Evolutionary conservation across 2,888 invertebrate genomes (phyloP), one percentile per base, ranked within the genome.

Genomic region (Galerucella nymphaeae): DNA sequence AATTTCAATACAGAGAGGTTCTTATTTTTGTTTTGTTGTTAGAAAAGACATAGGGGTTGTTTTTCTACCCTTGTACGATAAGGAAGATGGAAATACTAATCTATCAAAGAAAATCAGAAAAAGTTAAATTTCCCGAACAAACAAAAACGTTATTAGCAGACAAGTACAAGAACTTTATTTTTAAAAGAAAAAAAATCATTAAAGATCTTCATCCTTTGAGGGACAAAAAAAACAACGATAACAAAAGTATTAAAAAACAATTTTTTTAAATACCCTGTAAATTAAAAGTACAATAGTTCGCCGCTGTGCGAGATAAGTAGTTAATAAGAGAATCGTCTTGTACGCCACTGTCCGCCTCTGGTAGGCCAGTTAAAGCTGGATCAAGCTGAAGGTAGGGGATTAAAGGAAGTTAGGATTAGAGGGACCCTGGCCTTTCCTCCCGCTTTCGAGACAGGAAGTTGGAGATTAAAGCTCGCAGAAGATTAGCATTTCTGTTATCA

Each of bases 331-430:
- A 16, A 53, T 63, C 55, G 13, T 23, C n/a, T 53, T 13, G 55
- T n/a, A 75, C 78, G 77, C 77, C 76, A 78, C 76, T 77, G 76
- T 63, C 63, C 73, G 72, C 75, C 79, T 80, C 83, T 82, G 83
- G 84, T 83, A 84, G 86, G 84, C 84, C 83, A 84, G 85, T 84
- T 86, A 85, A 86, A 86, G 86, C 87, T 85, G 86, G 87, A 86
- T 87, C 86, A 86, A 84, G 85, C 84, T 82, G 84, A 86, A 87
- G 86, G 87, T 86, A 86, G 83, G 86, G 86, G 86, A 86, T 87
- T 86, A 86, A 85, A 86, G 85, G 85, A 85, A 86, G 86, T 86
- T 81, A 81, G 86, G 86, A 86, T 86, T 86, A 86, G 82, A 82
- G 84, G 85, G 84, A 84, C 85, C 83, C 81, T 82, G 84, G 85